Evolutionary conservation across 1,140 invertebrate species (phyloP).

Genomic region (Temnothorax longispinosus): DNA sequence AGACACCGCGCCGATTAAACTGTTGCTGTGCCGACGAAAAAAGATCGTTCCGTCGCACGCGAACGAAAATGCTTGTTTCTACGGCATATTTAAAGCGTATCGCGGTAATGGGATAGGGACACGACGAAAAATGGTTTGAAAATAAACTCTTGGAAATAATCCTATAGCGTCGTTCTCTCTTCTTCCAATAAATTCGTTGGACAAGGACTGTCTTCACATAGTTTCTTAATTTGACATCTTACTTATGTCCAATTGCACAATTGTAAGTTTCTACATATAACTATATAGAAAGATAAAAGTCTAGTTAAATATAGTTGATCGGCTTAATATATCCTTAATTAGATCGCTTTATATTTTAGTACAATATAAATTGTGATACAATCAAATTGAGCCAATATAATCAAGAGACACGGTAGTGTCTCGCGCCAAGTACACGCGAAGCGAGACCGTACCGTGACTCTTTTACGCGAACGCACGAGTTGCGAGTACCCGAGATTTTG

Average conservation of each 20-base stretch:
- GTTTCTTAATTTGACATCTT: slow-evolving; percentile 20
- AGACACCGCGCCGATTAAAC: slow-evolving; percentile 57
- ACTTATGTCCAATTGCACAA: not conserved
- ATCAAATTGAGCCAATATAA: not conserved
- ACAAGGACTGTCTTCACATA: not conserved
- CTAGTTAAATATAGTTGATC: not conserved
- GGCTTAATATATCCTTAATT: not conserved
- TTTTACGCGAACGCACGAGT: no score
- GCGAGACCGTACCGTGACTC: no score
- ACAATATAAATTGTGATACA: not conserved
- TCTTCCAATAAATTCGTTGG: not conserved
- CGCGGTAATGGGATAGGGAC: slow-evolving; percentile 19
- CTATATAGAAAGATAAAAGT: not conserved
- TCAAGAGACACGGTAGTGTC: no score
- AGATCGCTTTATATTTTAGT: not conserved
- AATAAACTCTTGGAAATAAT: not conserved
- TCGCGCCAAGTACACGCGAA: no score
- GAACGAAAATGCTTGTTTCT: not conserved
- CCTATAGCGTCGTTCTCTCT: not conserved
- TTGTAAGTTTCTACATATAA: no score
- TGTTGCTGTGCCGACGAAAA: slow-evolving; percentile 36
- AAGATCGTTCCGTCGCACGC: slow-evolving; percentile 28
- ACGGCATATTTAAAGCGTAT: slow-evolving; percentile 47
- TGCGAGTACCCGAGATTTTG: no score
- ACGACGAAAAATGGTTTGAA: slow-evolving; percentile 30